Conservation (phyloP, 2,797 vertebrate species). For the Platyrinchus mystaceus region DNA sequence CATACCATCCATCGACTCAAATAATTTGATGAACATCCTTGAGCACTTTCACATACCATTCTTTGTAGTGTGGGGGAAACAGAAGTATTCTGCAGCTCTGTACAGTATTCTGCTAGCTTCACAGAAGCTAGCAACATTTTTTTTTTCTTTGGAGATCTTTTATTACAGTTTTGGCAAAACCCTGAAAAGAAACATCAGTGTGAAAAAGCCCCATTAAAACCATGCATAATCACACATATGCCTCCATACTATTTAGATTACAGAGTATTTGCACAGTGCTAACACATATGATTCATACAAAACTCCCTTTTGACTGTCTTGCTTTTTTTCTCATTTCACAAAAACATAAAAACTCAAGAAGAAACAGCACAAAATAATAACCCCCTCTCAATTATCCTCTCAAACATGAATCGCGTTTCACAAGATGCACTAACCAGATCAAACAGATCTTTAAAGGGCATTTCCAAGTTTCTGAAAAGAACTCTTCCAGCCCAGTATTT, state of each 20-base stretch:
- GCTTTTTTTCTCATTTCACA: not conserved
- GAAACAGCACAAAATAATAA: not conserved
- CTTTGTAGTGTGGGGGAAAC: not conserved
- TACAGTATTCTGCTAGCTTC: not conserved
- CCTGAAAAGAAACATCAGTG: not conserved
- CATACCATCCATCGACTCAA: not conserved
- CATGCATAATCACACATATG: not conserved
- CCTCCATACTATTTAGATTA: not conserved
- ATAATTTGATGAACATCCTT: not conserved
- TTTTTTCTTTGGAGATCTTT: not conserved
- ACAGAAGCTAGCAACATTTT: not conserved
- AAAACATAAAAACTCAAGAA: not conserved
- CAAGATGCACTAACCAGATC: not conserved
- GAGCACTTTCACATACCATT: not conserved
- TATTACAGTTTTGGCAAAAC: not conserved
- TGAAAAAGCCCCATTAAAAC: not conserved
- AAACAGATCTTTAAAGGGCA: not conserved
- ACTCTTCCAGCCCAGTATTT: not conserved
- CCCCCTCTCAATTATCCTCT: not conserved
- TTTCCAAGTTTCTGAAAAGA: not conserved
- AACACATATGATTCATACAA: not conserved
- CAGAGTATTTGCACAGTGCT: not conserved
- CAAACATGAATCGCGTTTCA: not conserved
- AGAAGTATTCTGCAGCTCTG: not conserved
- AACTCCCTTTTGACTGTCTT: not conserved